Percentiles rank a stretch among this genome's conserved stretches.
Conservation (phyloP, 2,797 vertebrate genomes). For the Salarias fasciatus region DNA sequence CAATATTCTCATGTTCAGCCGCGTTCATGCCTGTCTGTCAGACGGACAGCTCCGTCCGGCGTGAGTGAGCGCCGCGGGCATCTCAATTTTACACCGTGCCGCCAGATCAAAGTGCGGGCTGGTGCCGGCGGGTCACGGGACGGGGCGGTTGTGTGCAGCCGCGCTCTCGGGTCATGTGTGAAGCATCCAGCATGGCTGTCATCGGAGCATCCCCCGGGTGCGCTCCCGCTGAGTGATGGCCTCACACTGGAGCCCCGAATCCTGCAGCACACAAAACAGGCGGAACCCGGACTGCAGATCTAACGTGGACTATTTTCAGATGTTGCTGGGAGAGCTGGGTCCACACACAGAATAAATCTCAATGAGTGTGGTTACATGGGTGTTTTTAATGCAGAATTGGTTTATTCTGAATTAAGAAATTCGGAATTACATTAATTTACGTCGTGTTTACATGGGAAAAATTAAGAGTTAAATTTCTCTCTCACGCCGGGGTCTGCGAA, state of each 20-base stretch:
- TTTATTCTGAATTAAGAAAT: too few species aligned
- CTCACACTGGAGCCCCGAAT: conserved; percentile 42
- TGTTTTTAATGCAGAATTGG: too few species aligned
- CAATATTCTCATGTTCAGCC: conserved; percentile 70
- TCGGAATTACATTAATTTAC: too few species aligned
- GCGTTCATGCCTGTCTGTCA: conserved; percentile 54
- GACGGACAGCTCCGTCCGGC: conserved; percentile 50
- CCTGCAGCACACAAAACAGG: neutral
- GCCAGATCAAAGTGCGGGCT: conserved; percentile 74
- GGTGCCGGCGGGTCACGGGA: conserved; percentile 48
- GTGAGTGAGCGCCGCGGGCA: conserved; percentile 62
- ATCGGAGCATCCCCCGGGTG: conserved; percentile 55
- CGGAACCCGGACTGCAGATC: too few species aligned
- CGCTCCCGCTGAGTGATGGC: conserved; percentile 58
- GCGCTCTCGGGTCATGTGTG: conserved; percentile 59
- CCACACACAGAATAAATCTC: neutral
- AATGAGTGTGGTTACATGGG: too few species aligned
- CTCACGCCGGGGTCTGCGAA: too few species aligned
- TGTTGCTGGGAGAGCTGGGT: conserved; percentile 9
- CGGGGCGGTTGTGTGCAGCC: conserved; percentile 53
- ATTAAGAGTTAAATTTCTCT: too few species aligned
- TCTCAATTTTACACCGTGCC: conserved; percentile 62
- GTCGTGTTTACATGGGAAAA: too few species aligned
- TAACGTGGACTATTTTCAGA: neutral
- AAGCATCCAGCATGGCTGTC: conserved; percentile 69